Evolutionary conservation across 2,888 invertebrate species (phyloP), one percentile per base, ranked within the genome.

Genomic region (Adelphocoris suturalis): DNA sequence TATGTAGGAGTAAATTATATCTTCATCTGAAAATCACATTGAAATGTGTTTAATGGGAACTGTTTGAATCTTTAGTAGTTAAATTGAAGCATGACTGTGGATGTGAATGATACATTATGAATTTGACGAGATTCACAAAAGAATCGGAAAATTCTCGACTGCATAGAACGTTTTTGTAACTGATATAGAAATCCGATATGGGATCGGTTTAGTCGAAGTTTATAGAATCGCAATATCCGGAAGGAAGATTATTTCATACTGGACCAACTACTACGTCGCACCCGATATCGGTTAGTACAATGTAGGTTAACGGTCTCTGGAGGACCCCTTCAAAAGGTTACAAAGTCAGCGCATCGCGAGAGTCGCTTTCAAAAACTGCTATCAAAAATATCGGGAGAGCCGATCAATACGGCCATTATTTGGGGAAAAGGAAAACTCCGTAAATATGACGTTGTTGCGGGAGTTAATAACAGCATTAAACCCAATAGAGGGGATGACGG

Each of bases 401-500:
- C 68, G 68, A 68, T 68, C 68, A 23, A 68, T 23, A 23, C 23
- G 27, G 19, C 68, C 68, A 68, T 68, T 68, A 68, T 68, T 68
- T 68, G 68, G 57, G 37, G 23, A 27, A 23, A 23, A 23, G 23
- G 68, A 23, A 23, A 23, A 68, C 68, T 68, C 13, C 23, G 23
- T 68, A 68, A 68, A 68, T 68, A 68, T 23, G 68, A 23, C 68
- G 68, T 68, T 68, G 23, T 68, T 68, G 61, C 61, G 19, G 19
- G 11, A 68, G 68, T 68, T 23, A 68, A 68, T 68, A 68, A 68
- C 68, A 68, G 68, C 27, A 68, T 68, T 23, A 23, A 68, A 23
- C 68, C 23, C 68, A 19, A 68, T 23, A 68, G 19, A 23, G 19
- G 5, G 23, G 27, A n/a, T 9, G 9, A 16, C 61, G n/a, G 11